These are phyloP conservation scores for Erpornis zantholeuca DNA, from an alignment of 2,113 vertebrate genomes.

Conservation along the genomic window DNA sequence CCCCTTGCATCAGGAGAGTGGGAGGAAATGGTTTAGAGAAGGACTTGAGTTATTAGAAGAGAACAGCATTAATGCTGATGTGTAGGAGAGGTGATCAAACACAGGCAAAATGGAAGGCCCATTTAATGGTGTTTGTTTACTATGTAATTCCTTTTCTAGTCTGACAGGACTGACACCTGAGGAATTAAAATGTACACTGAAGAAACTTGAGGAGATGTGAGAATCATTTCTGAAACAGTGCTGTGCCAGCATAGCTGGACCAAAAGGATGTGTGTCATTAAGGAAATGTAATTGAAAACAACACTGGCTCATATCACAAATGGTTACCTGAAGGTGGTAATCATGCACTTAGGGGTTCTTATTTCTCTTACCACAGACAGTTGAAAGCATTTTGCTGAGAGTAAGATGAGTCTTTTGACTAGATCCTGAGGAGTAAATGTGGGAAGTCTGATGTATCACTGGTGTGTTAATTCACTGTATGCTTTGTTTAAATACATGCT, in stretches of 20 bases:
- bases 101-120: background rate
- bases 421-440: background rate
- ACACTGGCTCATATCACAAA: background rate
- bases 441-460: background rate
- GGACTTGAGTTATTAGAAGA: background rate
- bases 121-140: background rate
- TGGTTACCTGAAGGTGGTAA: background rate
- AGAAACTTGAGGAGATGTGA: background rate
- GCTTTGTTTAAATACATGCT: background rate
- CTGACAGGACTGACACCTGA: slow-evolving; percentile 13
- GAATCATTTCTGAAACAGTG: background rate
- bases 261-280: background rate
- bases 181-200: background rate
- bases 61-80: background rate
- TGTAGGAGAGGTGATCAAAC: background rate
- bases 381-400: slow-evolving; percentile 10
- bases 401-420: background rate
- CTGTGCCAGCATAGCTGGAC: background rate
- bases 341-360: background rate
- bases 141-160: background rate
- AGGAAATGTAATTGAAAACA: background rate
- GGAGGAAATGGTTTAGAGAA: background rate
- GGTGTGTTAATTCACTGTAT: background rate
- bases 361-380: background rate
- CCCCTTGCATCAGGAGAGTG: background rate